Conservation (phyloP, 2,113 vertebrate genomes). For the Pachypanchax playfairii region DNA sequence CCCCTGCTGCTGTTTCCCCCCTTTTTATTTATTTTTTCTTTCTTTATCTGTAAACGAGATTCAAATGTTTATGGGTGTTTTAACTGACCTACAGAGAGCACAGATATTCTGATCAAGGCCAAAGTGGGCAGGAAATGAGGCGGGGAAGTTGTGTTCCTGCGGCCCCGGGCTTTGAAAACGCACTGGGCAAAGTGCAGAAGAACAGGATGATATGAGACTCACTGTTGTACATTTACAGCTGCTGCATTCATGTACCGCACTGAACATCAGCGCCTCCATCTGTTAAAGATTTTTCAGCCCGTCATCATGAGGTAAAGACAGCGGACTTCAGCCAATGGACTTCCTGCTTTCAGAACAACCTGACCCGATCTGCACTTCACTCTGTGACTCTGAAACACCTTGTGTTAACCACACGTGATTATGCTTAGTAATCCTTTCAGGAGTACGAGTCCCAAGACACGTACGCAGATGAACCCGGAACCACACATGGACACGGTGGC, state of each 20-base stretch:
- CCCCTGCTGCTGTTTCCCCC: conserved; percentile 29
- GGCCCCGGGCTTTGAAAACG: conserved; percentile 50
- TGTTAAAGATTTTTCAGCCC: conserved; percentile 20
- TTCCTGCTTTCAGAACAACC: conserved; percentile 20
- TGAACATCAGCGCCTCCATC: conserved; percentile 3
- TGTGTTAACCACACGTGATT: conserved; percentile 48
- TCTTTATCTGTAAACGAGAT: conserved; percentile 81
- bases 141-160: conserved; percentile 31
- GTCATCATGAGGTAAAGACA: conserved; percentile 33
- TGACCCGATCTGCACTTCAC: conserved; percentile 31
- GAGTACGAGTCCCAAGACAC: conserved; percentile 37
- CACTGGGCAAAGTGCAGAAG: conserved; percentile 64
- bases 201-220: conserved; percentile 35
- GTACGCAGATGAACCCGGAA: conserved; percentile 54
- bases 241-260: conserved; percentile 30
- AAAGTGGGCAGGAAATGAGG: conserved; percentile 53
- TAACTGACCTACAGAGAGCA: conserved; percentile 66
- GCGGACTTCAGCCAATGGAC: neutral
- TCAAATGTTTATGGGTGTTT: conserved; percentile 77
- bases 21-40: conserved; percentile 49
- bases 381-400: conserved; percentile 36
- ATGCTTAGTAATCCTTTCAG: conserved; percentile 17
- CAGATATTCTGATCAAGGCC: conserved; percentile 58
- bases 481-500: conserved; percentile 7
- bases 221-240: conserved; percentile 43